Evolutionary conservation across 2,888 invertebrate species (phyloP).

Genomic region (Pollenia angustigena): DNA sequence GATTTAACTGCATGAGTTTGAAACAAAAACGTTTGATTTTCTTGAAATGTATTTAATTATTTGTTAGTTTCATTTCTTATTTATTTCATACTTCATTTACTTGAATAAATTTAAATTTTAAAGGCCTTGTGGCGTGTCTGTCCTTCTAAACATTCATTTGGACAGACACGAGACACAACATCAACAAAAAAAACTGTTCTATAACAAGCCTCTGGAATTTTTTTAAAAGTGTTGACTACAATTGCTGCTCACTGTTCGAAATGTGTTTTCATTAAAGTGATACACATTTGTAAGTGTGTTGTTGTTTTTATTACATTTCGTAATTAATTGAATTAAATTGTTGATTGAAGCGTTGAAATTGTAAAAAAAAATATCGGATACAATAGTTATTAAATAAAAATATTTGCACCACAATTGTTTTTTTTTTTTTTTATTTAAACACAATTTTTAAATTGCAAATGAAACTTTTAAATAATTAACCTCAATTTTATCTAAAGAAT

Average conservation of each 20-base stretch:
- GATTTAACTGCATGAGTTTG: conserved; percentile 7
- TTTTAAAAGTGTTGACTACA: conserved; percentile 30
- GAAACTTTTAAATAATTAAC: conserved; percentile 64
- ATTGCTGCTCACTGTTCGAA: conserved; percentile 20
- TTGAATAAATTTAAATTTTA: conserved; percentile 53
- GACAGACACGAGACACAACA: background rate
- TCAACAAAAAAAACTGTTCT: conserved; percentile 17
- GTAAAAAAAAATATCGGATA: conserved; percentile 49
- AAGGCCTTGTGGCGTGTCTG: conserved; percentile 58
- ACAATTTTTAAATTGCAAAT: conserved; percentile 53
- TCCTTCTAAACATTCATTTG: conserved; percentile 13
- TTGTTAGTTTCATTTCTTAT: conserved; percentile 12
- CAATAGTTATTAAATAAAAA: conserved; percentile 57
- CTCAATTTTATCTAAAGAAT: conserved; percentile 52
- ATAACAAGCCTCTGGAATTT: conserved; percentile 28
- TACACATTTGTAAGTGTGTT: conserved; percentile 12
- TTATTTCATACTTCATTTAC: conserved; percentile 27
- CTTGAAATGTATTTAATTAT: conserved; percentile 30
- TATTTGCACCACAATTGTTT: conserved; percentile 48
- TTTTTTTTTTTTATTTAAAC: conserved; percentile 13
- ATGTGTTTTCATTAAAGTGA: conserved; percentile 1
- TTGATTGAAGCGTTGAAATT: conserved; percentile 79
- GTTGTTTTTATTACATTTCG: conserved; percentile 70
- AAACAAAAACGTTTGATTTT: conserved; percentile 20
- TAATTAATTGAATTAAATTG: conserved; percentile 81